Conservation (phyloP, 2,888 invertebrate genomes). For the Crossocerus cetratus region DNA sequence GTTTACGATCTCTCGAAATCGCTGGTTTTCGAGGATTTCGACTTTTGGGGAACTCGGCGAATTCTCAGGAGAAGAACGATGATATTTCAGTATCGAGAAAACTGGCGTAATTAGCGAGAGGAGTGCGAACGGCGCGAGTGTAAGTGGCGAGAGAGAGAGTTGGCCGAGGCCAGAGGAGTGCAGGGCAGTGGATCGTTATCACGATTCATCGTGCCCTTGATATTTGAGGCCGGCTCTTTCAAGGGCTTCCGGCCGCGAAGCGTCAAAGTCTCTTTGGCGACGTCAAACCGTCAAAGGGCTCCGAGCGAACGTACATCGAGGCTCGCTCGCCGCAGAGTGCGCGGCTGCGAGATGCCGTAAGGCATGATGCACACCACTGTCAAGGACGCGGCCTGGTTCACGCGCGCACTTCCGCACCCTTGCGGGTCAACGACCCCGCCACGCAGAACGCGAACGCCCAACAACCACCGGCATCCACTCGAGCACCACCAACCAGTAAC, state of each 20-base stretch:
- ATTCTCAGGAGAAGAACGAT: neutral
- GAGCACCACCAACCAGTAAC: neutral
- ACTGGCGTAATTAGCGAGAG: too few relatives aligned
- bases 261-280: too few relatives aligned
- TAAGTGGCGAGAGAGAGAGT: too few relatives aligned
- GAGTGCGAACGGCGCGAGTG: too few relatives aligned
- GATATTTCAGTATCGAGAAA: too few relatives aligned
- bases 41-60: neutral
- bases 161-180: too few relatives aligned
- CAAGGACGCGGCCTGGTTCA: slow-evolving; percentile 50
- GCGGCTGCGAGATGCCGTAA: neutral
- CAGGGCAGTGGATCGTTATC: neutral
- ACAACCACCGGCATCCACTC: neutral
- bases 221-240: neutral
- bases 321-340: too few relatives aligned
- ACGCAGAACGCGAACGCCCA: slow-evolving; percentile 25
- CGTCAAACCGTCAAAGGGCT: too few relatives aligned
- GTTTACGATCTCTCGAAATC: neutral
- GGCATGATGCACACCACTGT: slow-evolving; percentile 37
- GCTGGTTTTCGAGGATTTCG: neutral
- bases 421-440: slow-evolving; percentile 54
- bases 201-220: neutral
- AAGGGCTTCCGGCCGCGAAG: neutral
- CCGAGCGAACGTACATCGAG: too few relatives aligned
- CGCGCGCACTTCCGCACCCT: slow-evolving; percentile 30